Percentiles rank a stretch among this genome's conserved stretches.
phyloP scores from a whole-genome alignment of 92 coral and sea anemone genomes.

The Siderastrea siderea region DNA sequence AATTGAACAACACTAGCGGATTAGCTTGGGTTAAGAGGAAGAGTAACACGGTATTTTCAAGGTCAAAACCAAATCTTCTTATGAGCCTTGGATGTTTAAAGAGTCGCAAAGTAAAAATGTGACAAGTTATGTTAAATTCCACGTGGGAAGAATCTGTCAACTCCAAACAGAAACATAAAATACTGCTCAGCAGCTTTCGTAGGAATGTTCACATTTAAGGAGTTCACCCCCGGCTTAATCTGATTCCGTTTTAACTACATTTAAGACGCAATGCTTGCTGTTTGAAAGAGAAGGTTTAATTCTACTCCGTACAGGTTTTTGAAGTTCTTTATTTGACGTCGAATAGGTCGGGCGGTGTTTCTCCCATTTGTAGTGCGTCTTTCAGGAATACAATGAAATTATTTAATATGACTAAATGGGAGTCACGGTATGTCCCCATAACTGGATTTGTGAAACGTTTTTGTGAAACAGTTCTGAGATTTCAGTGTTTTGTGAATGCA shows the following conservation, averaged over 20 bases:
- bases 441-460: not conserved
- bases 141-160: not conserved
- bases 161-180: not conserved
- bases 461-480: no score
- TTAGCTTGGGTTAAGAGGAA: slow-evolving; percentile 13
- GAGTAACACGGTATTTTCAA: not conserved
- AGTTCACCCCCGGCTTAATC: no score
- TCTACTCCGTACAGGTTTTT: not conserved
- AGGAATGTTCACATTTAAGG: no score
- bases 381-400: slow-evolving; percentile 16
- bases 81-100: not conserved
- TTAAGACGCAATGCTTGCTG: no score
- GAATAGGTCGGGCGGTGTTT: not conserved
- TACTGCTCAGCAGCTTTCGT: not conserved
- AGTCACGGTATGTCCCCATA: not conserved
- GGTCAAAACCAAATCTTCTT: not conserved
- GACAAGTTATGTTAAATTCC: not conserved
- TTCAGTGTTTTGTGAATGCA: not conserved
- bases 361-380: slow-evolving; percentile 29
- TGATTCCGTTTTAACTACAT: no score
- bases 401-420: not conserved
- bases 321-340: not conserved
- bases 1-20: slow-evolving; percentile 52
- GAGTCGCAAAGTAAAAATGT: not conserved
- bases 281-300: no score